Percentiles rank a stretch among this genome's conserved stretches.
Conservation (phyloP, 1,140 invertebrate genomes). For the Araneus ventricosus region DNA sequence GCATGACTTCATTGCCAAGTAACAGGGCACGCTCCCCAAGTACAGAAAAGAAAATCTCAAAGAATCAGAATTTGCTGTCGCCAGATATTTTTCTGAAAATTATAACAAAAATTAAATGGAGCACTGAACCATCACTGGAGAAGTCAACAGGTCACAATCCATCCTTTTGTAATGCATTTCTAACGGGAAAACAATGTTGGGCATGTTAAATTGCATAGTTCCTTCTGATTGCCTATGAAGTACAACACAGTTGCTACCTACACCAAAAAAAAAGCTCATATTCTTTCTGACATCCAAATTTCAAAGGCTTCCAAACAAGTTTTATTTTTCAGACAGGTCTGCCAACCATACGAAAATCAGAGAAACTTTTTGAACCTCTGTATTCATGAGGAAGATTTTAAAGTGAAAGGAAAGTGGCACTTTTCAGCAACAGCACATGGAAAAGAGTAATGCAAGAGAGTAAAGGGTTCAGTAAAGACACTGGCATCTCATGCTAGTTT, state of each 20-base stretch:
- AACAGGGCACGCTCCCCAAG: slow-evolving; percentile 38
- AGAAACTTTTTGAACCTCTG: too few relatives aligned
- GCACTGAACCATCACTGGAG: slow-evolving; percentile 76
- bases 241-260: not conserved
- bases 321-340: not conserved
- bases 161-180: slow-evolving; percentile 76
- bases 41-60: slow-evolving; percentile 68
- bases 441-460: slow-evolving; percentile 77
- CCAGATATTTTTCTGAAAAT: slow-evolving; percentile 77
- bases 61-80: slow-evolving; percentile 28
- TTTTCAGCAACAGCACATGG: slow-evolving; percentile 79
- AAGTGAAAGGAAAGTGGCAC: slow-evolving; percentile 77
- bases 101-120: slow-evolving; percentile 75
- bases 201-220: not conserved
- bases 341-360: not conserved
- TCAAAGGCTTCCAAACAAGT: slow-evolving; percentile 19
- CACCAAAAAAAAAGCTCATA: not conserved
- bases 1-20: slow-evolving; percentile 46
- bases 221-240: not conserved
- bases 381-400: too few relatives aligned
- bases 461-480: slow-evolving; percentile 76
- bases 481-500: slow-evolving; percentile 67
- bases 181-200: slow-evolving; percentile 28
- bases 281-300: too few relatives aligned
- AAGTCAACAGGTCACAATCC: slow-evolving; percentile 77